Percentiles rank a stretch among this genome's conserved stretches.
phyloP scores from a whole-genome alignment of 2,888 invertebrate genomes.

The Cerceris rybyensis region DNA sequence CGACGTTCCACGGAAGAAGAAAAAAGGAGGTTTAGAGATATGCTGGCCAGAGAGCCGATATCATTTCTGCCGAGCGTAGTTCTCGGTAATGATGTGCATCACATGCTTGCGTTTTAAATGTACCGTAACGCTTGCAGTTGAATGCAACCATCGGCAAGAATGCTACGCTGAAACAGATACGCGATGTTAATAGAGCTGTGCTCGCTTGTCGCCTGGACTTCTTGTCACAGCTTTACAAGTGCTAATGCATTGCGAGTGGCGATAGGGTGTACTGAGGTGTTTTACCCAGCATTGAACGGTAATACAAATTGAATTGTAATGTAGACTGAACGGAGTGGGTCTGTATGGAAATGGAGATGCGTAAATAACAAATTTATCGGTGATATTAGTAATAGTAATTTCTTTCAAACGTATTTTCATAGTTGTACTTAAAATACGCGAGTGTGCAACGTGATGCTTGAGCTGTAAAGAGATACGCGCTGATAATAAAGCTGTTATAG shows the following conservation, averaged over 20 bases:
- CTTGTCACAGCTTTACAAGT: background rate
- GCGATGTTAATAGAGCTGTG: background rate
- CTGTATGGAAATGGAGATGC: background rate
- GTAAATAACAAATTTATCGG: too few species aligned
- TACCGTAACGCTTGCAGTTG: slow-evolving; percentile 9
- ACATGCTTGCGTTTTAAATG: slow-evolving; percentile 6
- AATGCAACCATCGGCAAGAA: slow-evolving; percentile 9
- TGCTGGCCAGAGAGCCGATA: slow-evolving; percentile 8
- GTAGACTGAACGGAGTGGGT: background rate
- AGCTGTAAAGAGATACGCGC: too few species aligned
- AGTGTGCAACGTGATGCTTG: too few species aligned
- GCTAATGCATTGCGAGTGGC: background rate
- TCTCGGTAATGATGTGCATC: slow-evolving; percentile 24
- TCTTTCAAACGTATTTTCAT: too few species aligned
- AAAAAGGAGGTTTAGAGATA: background rate
- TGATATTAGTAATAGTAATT: too few species aligned
- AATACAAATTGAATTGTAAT: background rate
- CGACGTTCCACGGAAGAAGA: background rate
- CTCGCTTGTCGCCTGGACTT: background rate
- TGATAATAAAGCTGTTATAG: too few species aligned
- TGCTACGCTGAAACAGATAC: background rate
- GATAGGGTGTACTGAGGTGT: background rate
- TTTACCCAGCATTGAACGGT: background rate
- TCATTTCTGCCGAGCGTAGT: slow-evolving; percentile 24
- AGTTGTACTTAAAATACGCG: too few species aligned